Base-by-base conservation (phyloP, 2,797 vertebrate species). In the Zonotrichia albicollis region DNA sequence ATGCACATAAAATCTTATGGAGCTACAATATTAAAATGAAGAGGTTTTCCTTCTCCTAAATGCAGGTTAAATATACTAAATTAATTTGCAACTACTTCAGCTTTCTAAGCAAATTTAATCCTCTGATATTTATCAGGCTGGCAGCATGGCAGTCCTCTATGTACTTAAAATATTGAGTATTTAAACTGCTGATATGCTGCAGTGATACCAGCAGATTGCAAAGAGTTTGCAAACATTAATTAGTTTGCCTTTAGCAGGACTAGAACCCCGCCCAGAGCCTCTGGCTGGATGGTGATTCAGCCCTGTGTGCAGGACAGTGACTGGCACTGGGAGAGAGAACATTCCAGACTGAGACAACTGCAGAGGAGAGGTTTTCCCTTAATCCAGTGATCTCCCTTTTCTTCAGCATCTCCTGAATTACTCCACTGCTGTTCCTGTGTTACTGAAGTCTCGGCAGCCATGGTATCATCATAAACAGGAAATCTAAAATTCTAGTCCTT, bases 91-190 rank as follows among this genome's bases (percentile, higher is more conserved):
- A 38, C 67, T 81, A 84, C 91, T 96, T 85, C 26, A 58, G 42
- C 86, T 94, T 96, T 78, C 61, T 75, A 74, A 90, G 92, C 40
- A 80, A 89, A 91, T 91, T 60, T 90, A 95, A 94, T 84, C 87
- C 79, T 79, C 84, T 87, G 89, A 38, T 89, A 93, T 93, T 84
- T 92, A 75, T 91, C 73, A 17, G 87, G 34, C 74, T 90, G 89
- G 66, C 89, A 94, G 55, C 58, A 77, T 70, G 2, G 0, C 51
- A 72, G 48, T 27, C 62, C 18, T 87, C 57, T 92, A 64, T 82
- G 94, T 95, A 81, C 84, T 80, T 93, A 87, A 90, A 88, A 87
- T 94, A 87, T 48, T 79, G 89, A 73, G 65, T 73, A 87, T 92
- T 91, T 89, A 87, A 89, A 68, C 45, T 71, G 72, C 81, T 54